These are phyloP conservation scores for Pandemis corylana DNA, from an alignment of 2,888 invertebrate species.

Conservation along the genomic window DNA sequence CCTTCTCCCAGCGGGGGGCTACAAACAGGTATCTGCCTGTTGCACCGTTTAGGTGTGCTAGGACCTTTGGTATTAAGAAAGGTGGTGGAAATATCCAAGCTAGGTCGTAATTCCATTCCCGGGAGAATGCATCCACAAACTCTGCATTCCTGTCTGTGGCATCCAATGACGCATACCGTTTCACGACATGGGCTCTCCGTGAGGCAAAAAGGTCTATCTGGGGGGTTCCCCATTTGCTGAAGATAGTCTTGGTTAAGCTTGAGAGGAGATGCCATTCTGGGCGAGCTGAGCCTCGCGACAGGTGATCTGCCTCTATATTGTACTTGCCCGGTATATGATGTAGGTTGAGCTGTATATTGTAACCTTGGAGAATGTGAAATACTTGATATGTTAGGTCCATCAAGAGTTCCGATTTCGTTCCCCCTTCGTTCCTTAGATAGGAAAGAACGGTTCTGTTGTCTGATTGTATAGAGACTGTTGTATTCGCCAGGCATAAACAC, in stretches of 20 bases:
- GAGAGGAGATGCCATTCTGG: conserved; percentile 1
- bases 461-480: no score
- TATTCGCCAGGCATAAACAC: no score
- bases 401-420: no score
- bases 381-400: no score
- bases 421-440: no score
- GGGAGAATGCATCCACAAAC: conserved; percentile 46
- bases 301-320: no score
- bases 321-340: no score
- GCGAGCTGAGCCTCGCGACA: not conserved
- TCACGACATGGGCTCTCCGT: not conserved
- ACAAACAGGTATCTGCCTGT: conserved; percentile 44
- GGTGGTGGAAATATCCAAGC: conserved; percentile 49
- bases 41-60: conserved; percentile 43
- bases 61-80: conserved; percentile 43
- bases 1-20: conserved; percentile 43
- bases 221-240: not conserved
- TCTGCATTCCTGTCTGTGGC: not conserved
- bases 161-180: not conserved
- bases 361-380: not conserved
- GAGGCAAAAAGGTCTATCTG: not conserved
- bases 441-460: no score
- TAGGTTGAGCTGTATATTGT: not conserved
- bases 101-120: conserved; percentile 44
- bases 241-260: not conserved